Base-by-base conservation (phyloP, 2,113 vertebrate species). In the Eulacestoma nigropectus region DNA sequence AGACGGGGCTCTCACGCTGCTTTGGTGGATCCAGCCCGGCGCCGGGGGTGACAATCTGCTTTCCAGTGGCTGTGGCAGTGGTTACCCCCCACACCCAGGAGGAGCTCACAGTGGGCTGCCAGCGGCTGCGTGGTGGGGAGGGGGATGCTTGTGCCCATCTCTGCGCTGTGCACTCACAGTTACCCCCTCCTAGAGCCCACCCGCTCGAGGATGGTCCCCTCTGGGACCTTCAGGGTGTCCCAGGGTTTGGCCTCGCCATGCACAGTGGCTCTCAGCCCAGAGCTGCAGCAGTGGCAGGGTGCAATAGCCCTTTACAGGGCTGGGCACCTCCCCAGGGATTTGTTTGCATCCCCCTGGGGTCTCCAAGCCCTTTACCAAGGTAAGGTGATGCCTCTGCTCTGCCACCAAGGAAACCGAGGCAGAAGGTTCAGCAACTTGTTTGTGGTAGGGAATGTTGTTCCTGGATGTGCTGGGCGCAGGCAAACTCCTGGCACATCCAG, bases 201-300 rank as follows among this genome's bases (percentile, higher is more conserved):
- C 39, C 0, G 0, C 52, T 70, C 1, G 0, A 2, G 4, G 56
- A 70, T 1, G 2, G 62, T 63, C 47, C 59, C 64, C 4, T 84
- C 46, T 64, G 64, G 65, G 62, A 50, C 35, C 6, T 30, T 16
- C 30, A 30, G 72, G 17, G 37, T 9, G 35, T 56, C 75, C 56
- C 60, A 39, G 77, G 67, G 33, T 29, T 64, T 77, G 90, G 26
- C 37, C 17, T 83, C 1, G 1, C 41, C 2, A 0, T 6, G n/a
- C 60, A 18, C 10, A 17, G 63, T 6, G 57, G 21, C 27, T n/a
- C 32, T 62, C 77, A 46, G 75, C 39, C 55, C 25, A 6, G 76
- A 65, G 55, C 79, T 32, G 52, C 37, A 35, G 90, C 81, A 64
- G 6, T 6, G 19, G 15, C 39, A 26, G 39, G 33, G 92, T 53